Percentiles rank a stretch among this genome's conserved stretches.
Conservation (phyloP, 2,888 invertebrate genomes). For the Elegia similella region DNA sequence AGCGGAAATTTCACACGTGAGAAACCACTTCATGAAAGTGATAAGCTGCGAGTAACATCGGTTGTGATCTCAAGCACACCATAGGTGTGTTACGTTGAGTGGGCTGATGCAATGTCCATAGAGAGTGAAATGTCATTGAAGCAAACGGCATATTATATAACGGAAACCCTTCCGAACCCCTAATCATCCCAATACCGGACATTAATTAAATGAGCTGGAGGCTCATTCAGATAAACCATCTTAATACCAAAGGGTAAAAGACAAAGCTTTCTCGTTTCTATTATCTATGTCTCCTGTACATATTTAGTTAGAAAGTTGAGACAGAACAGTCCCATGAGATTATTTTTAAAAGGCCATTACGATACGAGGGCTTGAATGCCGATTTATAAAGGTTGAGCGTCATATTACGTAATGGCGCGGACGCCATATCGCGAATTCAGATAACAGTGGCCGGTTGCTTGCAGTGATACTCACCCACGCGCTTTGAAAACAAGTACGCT, state of each 20-base stretch:
- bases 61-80: no score
- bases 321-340: slow-evolving; percentile 25
- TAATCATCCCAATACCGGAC: background rate
- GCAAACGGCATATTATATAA: no score
- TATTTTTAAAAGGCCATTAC: slow-evolving; percentile 33
- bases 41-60: no score
- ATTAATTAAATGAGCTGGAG: background rate
- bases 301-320: slow-evolving; percentile 18
- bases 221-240: background rate
- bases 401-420: slow-evolving; percentile 33
- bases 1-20: no score
- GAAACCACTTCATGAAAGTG: no score
- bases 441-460: slow-evolving; percentile 25
- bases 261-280: background rate
- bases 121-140: no score
- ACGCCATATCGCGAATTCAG: slow-evolving; percentile 28
- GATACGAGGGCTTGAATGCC: slow-evolving; percentile 24
- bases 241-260: background rate
- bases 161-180: background rate
- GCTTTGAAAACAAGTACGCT: background rate
- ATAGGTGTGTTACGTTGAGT: no score
- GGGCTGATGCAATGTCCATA: no score
- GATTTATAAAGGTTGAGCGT: slow-evolving; percentile 35
- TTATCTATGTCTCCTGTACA: slow-evolving; percentile 11
- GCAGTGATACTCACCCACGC: slow-evolving; percentile 20